Percentiles rank a stretch among this genome's conserved stretches.
Evolutionary conservation across 2,113 vertebrate species (phyloP).

Genomic region (Anarhynchus alexandrinus): DNA sequence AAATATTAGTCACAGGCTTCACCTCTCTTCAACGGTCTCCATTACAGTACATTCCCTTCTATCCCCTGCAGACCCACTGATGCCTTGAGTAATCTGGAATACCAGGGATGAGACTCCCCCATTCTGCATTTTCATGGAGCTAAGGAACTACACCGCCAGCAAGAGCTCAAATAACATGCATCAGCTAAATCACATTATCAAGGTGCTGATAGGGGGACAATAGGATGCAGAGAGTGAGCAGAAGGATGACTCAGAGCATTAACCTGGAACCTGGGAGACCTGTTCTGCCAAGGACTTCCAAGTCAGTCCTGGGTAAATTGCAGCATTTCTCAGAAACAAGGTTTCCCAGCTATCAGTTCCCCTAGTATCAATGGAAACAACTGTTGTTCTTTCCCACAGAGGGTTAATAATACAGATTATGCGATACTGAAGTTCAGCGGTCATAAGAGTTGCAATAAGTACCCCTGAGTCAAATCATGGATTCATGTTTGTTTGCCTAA

Average conservation of each 20-base stretch:
- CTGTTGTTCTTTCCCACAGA: not conserved
- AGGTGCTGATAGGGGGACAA: not conserved
- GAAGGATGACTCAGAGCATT: not conserved
- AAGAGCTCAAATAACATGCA: not conserved
- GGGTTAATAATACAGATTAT: not conserved
- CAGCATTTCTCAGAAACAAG: not conserved
- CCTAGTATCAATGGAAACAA: not conserved
- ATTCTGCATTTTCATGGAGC: not conserved
- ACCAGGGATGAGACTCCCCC: not conserved
- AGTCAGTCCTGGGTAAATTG: not conserved
- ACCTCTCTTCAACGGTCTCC: not conserved
- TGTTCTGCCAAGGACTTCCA: not conserved
- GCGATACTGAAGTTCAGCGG: not conserved
- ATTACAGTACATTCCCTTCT: not conserved
- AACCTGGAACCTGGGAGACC: not conserved
- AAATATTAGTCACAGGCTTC: not conserved
- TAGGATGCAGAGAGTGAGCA: not conserved
- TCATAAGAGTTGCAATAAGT: not conserved
- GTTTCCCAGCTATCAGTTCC: not conserved
- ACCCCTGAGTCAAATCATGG: not conserved
- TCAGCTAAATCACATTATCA: not conserved
- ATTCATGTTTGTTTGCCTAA: not conserved
- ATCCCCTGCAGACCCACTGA: not conserved
- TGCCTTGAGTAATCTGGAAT: not conserved
- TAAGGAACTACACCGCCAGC: not conserved